Evolutionary conservation across 92 coral and sea anemone species (phyloP).

Genomic region (Phenganax stokvisi): DNA sequence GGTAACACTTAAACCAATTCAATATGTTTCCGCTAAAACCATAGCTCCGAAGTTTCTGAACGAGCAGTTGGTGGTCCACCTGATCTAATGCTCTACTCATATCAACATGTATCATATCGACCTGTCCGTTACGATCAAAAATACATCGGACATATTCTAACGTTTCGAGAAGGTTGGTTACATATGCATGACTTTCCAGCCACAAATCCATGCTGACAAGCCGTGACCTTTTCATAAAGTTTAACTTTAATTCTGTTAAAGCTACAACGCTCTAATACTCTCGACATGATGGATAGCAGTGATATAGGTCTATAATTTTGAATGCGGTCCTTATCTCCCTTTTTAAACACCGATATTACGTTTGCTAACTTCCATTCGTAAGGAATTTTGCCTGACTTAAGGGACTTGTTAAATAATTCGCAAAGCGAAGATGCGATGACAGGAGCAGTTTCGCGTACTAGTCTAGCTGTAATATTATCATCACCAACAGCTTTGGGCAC

Average conservation of each 20-base stretch:
- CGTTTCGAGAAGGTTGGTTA: constrained; percentile 24
- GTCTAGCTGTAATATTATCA: constrained; percentile 36
- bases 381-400: neutral
- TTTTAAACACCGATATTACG: constrained; percentile 20
- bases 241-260: constrained; percentile 31
- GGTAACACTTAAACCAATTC: neutral
- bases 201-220: constrained; percentile 21
- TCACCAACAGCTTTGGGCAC: constrained; percentile 28
- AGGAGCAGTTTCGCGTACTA: constrained; percentile 32
- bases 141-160: constrained; percentile 24
- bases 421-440: constrained; percentile 37
- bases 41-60: constrained; percentile 26
- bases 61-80: constrained; percentile 39
- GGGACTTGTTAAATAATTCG: constrained; percentile 13
- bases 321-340: constrained; percentile 24
- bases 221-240: constrained; percentile 15
- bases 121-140: constrained; percentile 20
- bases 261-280: constrained; percentile 21
- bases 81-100: constrained; percentile 52
- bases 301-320: constrained; percentile 41
- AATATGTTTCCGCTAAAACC: constrained; percentile 32
- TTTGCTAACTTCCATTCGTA: constrained; percentile 38
- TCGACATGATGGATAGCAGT: constrained; percentile 19
- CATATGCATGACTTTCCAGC: constrained; percentile 33
- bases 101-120: constrained; percentile 30